These are phyloP conservation scores for Dioctria rufipes DNA, from an alignment of 2,888 invertebrate species.

Conservation along the genomic window DNA sequence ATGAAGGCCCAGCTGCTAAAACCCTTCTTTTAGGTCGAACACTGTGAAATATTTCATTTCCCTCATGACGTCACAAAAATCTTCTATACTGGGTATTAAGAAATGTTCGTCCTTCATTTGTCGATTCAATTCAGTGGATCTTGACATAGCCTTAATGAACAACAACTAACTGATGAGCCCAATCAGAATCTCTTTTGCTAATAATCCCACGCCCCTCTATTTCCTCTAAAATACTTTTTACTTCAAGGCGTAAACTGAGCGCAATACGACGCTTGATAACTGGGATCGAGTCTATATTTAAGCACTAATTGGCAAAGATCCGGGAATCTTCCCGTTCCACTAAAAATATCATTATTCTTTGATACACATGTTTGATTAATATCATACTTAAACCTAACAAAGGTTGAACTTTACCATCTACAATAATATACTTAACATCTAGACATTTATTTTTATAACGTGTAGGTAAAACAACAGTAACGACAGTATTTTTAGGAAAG, in stretches of 20 bases:
- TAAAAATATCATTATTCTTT: conserved; percentile 47
- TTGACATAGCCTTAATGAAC: conserved; percentile 44
- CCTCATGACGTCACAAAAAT: too few species aligned
- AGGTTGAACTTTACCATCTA: not conserved
- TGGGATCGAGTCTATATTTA: conserved; percentile 38
- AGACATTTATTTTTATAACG: not conserved
- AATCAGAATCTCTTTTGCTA: conserved; percentile 46
- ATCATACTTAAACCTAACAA: not conserved
- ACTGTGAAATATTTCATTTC: conserved; percentile 52
- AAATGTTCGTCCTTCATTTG: conserved; percentile 10
- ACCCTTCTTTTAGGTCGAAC: conserved; percentile 55
- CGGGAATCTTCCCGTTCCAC: conserved; percentile 50
- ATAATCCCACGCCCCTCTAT: conserved; percentile 60
- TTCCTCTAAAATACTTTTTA: conserved; percentile 56
- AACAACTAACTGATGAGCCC: conserved; percentile 54
- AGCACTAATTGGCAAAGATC: conserved; percentile 40
- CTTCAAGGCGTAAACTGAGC: conserved; percentile 56
- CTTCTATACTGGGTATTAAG: too few species aligned
- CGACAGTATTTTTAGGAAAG: not conserved
- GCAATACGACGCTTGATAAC: conserved; percentile 58
- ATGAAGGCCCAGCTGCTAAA: conserved; percentile 57
- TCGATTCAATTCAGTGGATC: conserved; percentile 44
- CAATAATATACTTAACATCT: not conserved
- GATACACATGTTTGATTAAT: too few species aligned
- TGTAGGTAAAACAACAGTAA: not conserved